Percentiles rank a stretch among this genome's conserved stretches.
Conservation (phyloP, 2,797 vertebrate species). For the Pseudomugil gertrudae region DNA sequence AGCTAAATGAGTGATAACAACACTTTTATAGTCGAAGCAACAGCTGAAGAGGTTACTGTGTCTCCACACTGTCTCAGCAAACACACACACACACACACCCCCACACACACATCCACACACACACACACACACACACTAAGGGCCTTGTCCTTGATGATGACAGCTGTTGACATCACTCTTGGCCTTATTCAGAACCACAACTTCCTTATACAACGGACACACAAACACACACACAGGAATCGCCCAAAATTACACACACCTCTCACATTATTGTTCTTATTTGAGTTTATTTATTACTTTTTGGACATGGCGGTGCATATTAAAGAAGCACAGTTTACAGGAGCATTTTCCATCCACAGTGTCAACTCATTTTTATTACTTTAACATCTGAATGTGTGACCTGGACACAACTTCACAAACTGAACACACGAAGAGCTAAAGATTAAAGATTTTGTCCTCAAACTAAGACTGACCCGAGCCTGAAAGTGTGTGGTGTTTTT, state of each 20-base stretch:
- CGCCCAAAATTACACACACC: background rate
- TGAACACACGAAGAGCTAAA: too few relatives aligned
- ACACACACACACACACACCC: too few relatives aligned
- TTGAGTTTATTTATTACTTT: background rate
- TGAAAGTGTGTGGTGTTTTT: too few relatives aligned
- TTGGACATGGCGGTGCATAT: background rate
- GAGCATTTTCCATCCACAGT: too few relatives aligned
- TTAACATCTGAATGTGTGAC: too few relatives aligned
- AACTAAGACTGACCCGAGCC: too few relatives aligned
- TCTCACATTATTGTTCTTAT: background rate
- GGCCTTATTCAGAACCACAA: slow-evolving; percentile 19
- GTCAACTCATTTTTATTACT: too few relatives aligned
- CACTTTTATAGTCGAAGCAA: slow-evolving; percentile 52
- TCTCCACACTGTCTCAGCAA: slow-evolving; percentile 67
- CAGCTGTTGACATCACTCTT: slow-evolving; percentile 68
- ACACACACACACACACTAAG: slow-evolving; percentile 25
- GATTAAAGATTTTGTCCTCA: too few relatives aligned
- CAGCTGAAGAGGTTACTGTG: slow-evolving; percentile 72
- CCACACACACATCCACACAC: too few relatives aligned
- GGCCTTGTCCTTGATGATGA: slow-evolving; percentile 48
- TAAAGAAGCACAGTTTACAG: too few relatives aligned
- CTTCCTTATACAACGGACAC: background rate
- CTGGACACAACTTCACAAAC: too few relatives aligned
- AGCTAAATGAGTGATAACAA: slow-evolving; percentile 31
- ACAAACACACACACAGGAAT: slow-evolving; percentile 5